A percentile compares a stretch with the other conserved stretches of the same genome.
Evolutionary conservation across 64 coral and sea anemone species (phyloP).

Genomic region (Montipora efflorescens): DNA sequence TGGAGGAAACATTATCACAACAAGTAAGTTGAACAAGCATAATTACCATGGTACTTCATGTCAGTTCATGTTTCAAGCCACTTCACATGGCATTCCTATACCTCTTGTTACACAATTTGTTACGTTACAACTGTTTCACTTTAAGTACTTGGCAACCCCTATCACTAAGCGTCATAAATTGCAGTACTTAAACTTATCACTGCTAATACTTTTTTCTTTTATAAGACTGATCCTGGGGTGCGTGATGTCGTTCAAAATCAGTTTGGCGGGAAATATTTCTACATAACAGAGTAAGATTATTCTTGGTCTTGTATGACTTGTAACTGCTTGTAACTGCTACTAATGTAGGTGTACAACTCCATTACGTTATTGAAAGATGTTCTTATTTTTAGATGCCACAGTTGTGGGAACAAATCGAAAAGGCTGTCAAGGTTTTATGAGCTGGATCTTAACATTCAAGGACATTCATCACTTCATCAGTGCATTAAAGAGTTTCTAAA

Average conservation of each 20-base stretch:
- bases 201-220: neutral
- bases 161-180: too few relatives aligned
- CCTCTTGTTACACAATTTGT: too few relatives aligned
- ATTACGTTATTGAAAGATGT: neutral
- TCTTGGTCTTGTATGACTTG: neutral
- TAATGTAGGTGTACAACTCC: neutral
- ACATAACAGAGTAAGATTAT: slow-evolving; percentile 87
- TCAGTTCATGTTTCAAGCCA: too few relatives aligned
- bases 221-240: slow-evolving; percentile 83
- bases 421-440: slow-evolving; percentile 92
- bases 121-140: too few relatives aligned
- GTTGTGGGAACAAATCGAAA: slow-evolving; percentile 89
- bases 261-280: slow-evolving; percentile 93
- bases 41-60: too few relatives aligned
- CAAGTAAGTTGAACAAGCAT: slow-evolving; percentile 53
- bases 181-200: too few relatives aligned
- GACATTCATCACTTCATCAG: slow-evolving; percentile 83
- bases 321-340: neutral
- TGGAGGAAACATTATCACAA: slow-evolving; percentile 96
- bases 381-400: slow-evolving; percentile 75
- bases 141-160: too few relatives aligned
- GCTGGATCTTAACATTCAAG: slow-evolving; percentile 96
- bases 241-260: slow-evolving; percentile 89
- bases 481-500: slow-evolving; percentile 99
- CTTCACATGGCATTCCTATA: too few relatives aligned